Base-by-base conservation (phyloP, 2,888 invertebrate species). In the Alviniconcha strummeri region DNA sequence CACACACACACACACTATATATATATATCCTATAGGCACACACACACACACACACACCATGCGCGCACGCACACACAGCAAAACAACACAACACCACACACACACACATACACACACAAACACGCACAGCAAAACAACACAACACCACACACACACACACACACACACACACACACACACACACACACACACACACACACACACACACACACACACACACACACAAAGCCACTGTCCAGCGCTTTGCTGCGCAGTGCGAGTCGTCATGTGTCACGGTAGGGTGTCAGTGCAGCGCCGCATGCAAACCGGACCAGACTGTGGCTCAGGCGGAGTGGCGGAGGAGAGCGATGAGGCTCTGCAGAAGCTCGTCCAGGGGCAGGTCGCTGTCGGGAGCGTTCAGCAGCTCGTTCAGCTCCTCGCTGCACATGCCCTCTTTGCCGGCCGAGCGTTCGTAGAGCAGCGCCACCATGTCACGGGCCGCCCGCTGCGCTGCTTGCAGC, bases 301-400 rank as follows among this genome's bases (percentile, higher is more conserved):
- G 36, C 36, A 36, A 36, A 36, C 36, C 36, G 36, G 36, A 36
- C 36, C 36, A 36, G 36, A 36, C 36, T 36, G 36, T 36, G 36
- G 36, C 36, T 36, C 36, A 36, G 36, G 36, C 36, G 15, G 77
- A 77, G 56, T 77, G 77, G 6, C n/a, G 36, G 6, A 77, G n/a
- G 13, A 19, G 77, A 5, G 55, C 55, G 19, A 57, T 77, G n/a
- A 76, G 9, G 19, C 77, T 57, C 57, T 77, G n/a, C n/a, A 77
- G 77, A 9, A 77, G 19, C 19, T 77, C 64, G 52, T 79, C 79
- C 54, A 79, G 9, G 5, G 79, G 67, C 9, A 79, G 79, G 6
- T 79, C 79, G 9, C 52, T 79, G 67, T 67, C 67, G 4, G 80
- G 69, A 8, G 19, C 80, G 8, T 80, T 56, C n/a, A 69, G 69